Evolutionary conservation across 2,888 invertebrate genomes (phyloP), one percentile per base, ranked within the genome.

Genomic region (Drosophila parthenogenetica): DNA sequence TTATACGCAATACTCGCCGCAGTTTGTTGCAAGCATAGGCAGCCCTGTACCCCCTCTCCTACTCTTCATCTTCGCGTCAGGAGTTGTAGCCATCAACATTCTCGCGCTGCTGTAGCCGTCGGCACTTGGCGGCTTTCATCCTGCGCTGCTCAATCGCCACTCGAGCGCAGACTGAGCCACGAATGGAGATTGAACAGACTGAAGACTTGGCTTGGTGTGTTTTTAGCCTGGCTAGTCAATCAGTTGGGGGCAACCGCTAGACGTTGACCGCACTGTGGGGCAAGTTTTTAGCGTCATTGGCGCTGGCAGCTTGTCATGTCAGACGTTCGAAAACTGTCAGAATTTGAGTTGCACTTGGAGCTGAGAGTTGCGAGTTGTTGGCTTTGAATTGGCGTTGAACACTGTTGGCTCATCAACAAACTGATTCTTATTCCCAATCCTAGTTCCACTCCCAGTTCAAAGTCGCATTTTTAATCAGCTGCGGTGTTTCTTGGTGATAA

Each of bases 301-400:
- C 70, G 66, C 69, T 85, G 90, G 90, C 89, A 89, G 90, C 82
- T 76, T 89, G 89, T 89, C 90, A 90, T 90, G 89, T 89, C 87
- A 81, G 89, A 69, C 77, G 75, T 82, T 73, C 81, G 86, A 67
- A 83, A 83, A 76, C 90, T 89, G 89, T 90, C 89, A 90, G 90
- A 90, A 89, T 85, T 90, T 81, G 78, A 69, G 60, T 74, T 78
- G 62, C 46, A 40, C 32, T 55, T 48, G 57, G 35, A 57, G 57
- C 14, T 14, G 1, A 14, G 51, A 42, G 59, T 45, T 54, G 17
- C 14, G 39, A 42, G 59, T 45, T 54, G 17, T 19, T 22, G n/a
- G n/a, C 50, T 19, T 50, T 8, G 25, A 25, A 14, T 39, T 40
- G 51, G 51, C 51, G 51, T 51, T 40, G 22, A 51, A 22, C 39